Base-by-base conservation (phyloP, 2,797 vertebrate species). In the Argentina silus region DNA sequence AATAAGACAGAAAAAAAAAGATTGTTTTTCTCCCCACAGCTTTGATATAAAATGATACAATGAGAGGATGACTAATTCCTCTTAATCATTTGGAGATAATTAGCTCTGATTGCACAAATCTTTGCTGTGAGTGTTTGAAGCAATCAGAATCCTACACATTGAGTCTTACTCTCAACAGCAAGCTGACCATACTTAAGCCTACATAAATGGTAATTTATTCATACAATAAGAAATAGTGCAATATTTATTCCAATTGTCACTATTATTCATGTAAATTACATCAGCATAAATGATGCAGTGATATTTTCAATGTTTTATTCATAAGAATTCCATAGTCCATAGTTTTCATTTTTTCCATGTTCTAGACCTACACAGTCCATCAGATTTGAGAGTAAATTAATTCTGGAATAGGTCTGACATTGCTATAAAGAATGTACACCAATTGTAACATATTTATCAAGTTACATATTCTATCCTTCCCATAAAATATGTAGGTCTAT, bases 231-330 rank as follows among this genome's bases (percentile, higher is more conserved):
- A 74, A 75, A 69, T 44, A 15, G 56, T 27, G 60, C 67, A 70
- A 69, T 42, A 64, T 75, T 70, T 69, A 75, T 70, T 63, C 43
- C 19, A 53, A 69, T 27, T 69, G 59, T 75, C 51, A 57, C 67
- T 57, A 55, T 69, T 60, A 23, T 51, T 63, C 66, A 74, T 51
- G 66, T 64, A 48, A 64, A 70, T 75, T 64, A 64, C 17, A 56
- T 63, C 60, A 56, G 43, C 14, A 69, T 75, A 69, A 69, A 69
- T 69, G 48, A 75, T 75, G 73, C 67, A 75, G 43, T n/a, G 7
- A 43, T 44, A 2, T 63, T 51, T 57, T 19, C 19, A 15, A 47
- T 63, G 67, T 75, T 69, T 75, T 75, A 75, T 75, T 75, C 19
- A 75, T 69, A n/a, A 47, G 48, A n/a, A 51, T 55, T 2, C 21